Base-by-base conservation (phyloP, 2,797 vertebrate genomes). In the Loriculus beryllinus region DNA sequence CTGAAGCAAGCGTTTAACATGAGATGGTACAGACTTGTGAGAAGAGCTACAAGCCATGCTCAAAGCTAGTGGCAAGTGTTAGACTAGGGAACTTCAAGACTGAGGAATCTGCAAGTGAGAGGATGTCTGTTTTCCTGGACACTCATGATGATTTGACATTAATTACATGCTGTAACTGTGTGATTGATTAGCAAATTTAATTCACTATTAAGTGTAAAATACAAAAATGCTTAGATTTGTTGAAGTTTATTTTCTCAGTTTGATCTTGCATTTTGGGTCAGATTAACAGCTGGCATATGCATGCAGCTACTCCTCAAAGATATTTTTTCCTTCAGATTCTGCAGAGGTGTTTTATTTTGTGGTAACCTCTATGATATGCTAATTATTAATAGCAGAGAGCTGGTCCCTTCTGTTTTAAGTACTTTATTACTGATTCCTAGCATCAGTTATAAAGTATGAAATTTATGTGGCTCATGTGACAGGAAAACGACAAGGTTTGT, bases 181-280 rank as follows among this genome's bases (percentile, higher is more conserved):
- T 67, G 78, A 64, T 28, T 68, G 33, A 74, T 85, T 57, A 65
- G 57, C 35, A 84, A 71, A 74, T 82, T 42, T 67, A 79, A 52
- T 84, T 79, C 20, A 18, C 21, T 80, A 14, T 82, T 86, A 88
- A 78, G 78, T 72, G 48, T 33, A 13, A 83, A 86, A 47, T 79
- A 20, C 69, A 39, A 74, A 86, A 90, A 63, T 23, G 6, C 65
- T 81, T 92, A 79, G 43, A 79, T 37, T 40, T 87, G 17, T 63
- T 60, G 43, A 76, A 84, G 51, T 90, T 90, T 93, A 47, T 95
- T 94, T 91, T 90, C 60, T 82, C 76, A 76, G 67, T 86, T 67
- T 95, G 74, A 52, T 77, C 42, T 54, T 79, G 21, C 49, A 28
- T 79, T 96, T 88, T 88, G 65, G 35, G 22, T 67, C 80, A 79